phyloP scores from a whole-genome alignment of 2,113 vertebrate species.

The Prietella phreatophila region DNA sequence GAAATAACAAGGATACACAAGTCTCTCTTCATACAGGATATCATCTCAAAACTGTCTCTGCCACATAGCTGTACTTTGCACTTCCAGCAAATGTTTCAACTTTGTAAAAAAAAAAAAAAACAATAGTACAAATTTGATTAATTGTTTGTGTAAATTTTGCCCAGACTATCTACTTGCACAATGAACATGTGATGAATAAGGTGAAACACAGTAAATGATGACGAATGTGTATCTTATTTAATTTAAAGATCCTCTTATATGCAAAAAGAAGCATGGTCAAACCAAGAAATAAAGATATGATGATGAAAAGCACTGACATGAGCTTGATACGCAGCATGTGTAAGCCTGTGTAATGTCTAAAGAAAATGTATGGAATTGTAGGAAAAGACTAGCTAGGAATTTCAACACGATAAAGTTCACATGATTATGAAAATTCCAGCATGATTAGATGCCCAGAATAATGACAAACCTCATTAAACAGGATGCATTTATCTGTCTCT shows the following conservation, averaged over 20 bases:
- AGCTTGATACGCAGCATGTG: not conserved
- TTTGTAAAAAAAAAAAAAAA: not conserved
- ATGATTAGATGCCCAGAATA: not conserved
- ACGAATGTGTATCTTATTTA: not conserved
- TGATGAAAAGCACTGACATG: not conserved
- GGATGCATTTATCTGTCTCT: not conserved
- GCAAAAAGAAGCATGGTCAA: not conserved
- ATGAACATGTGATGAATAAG: not conserved
- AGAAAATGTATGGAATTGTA: constrained; percentile 18
- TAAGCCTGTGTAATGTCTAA: not conserved
- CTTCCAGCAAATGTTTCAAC: not conserved
- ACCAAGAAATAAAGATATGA: not conserved
- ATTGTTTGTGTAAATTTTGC: not conserved
- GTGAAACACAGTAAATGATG: not conserved
- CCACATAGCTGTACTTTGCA: not conserved
- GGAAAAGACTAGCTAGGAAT: not conserved
- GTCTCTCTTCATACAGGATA: not conserved
- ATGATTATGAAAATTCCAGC: constrained; percentile 8
- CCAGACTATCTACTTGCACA: not conserved
- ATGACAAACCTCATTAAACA: not conserved
- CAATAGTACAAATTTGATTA: not conserved
- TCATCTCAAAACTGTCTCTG: constrained; percentile 1
- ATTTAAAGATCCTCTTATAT: not conserved
- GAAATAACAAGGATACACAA: not conserved
- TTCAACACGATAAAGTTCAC: not conserved